These are phyloP conservation scores for Rhysida immarginata DNA, from an alignment of 1,140 invertebrate species.

Conservation along the genomic window DNA sequence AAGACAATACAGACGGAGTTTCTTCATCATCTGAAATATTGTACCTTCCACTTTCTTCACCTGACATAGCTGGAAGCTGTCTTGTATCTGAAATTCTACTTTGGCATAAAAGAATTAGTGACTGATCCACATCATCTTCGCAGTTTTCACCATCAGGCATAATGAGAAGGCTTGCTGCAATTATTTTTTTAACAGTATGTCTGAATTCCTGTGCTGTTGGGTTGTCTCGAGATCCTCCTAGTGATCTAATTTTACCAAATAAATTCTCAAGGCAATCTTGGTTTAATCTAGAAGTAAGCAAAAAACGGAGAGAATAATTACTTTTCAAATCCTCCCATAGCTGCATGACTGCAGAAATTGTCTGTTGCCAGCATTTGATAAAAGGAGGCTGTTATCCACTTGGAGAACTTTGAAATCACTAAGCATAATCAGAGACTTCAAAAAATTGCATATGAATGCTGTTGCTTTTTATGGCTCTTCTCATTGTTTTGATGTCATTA, in stretches of 20 bases:
- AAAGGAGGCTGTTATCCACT: neutral
- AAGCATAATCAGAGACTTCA: no score
- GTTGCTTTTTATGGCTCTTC: no score
- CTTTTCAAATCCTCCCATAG: neutral
- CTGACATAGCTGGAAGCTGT: neutral
- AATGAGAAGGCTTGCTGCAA: neutral
- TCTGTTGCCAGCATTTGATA: neutral
- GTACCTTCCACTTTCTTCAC: neutral
- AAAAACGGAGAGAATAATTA: neutral
- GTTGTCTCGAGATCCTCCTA: neutral
- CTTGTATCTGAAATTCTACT: neutral
- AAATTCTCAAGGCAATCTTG: no score
- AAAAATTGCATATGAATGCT: no score
- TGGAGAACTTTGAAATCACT: no score
- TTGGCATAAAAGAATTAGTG: neutral
- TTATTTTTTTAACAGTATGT: neutral
- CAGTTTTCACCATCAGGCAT: neutral
- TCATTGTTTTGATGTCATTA: no score
- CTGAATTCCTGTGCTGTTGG: neutral
- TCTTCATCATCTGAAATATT: no score
- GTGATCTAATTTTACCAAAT: neutral
- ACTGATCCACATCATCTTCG: neutral
- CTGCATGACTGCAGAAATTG: neutral
- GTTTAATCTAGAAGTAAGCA: neutral
- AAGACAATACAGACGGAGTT: no score